Evolutionary conservation across 2,113 vertebrate genomes (phyloP), one percentile per base, ranked within the genome.

Genomic region (Dicaeum eximium): DNA sequence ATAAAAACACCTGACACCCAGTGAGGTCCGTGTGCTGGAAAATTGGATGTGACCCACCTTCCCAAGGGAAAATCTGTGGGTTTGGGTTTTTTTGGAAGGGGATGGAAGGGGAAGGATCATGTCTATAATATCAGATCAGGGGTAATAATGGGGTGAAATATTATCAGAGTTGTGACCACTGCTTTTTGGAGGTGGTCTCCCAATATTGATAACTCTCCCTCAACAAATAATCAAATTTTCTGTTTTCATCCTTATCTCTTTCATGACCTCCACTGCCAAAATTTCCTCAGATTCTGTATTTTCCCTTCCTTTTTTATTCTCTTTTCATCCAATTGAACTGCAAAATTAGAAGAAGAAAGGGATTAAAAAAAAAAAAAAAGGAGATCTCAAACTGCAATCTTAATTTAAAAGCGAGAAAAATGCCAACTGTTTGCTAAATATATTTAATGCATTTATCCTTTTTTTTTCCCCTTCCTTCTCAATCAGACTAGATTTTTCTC

Each of bases 331-430:
- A 42, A 5, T 0, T 50, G 51, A 42, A 47, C 16, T 3, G 28
- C 9, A 88, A 91, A 40, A 45, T 70, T 38, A 62, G 37, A 23
- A 61, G 25, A 81, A 79, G 22, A 74, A 75, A 7, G 2, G 2
- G 13, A 77, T 56, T 69, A 3, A 7, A 17, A 28, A 56, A 37
- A 60, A 38, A 38, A n/a, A n/a, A n/a, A n/a, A 70, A 65, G 31
- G 33, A 56, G 8, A 42, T 11, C 60, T 56, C 44, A 60, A 88
- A 50, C 35, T 70, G 33, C 70, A 58, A 35, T 80, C 44, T 77
- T 77, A 21, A 83, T 57, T 47, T 85, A 31, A 92, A 95, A 86
- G 58, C 23, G 72, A 91, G 70, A 88, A 58, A 74, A 95, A 91
- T 50, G 18, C 23, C 58, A 75, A 61, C 33, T 40, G 11, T 77